These are phyloP conservation scores for Andrena camellia DNA, from an alignment of 2,888 invertebrate genomes.

Conservation along the genomic window DNA sequence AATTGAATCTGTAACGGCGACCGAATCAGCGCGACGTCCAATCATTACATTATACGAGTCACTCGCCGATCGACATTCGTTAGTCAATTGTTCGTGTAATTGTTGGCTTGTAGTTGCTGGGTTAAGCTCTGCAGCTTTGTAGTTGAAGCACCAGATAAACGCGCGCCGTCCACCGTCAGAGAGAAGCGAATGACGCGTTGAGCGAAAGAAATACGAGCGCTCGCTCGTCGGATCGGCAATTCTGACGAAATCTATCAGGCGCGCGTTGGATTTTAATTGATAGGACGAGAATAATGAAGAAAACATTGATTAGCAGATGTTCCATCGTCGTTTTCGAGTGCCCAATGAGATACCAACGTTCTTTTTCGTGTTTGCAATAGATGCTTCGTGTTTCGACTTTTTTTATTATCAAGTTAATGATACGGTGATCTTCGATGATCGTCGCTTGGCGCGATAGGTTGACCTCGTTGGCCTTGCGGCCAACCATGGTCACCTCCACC, in stretches of 20 bases:
- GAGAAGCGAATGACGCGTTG: conserved; percentile 24
- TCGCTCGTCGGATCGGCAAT: conserved; percentile 1
- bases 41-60: conserved; percentile 75
- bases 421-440: background rate
- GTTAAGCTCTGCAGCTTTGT: conserved; percentile 71
- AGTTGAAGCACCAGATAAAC: conserved; percentile 60
- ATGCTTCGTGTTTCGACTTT: background rate
- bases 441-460: conserved; percentile 2
- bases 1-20: conserved; percentile 73
- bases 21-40: conserved; percentile 70
- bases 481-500: background rate
- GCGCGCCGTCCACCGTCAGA: conserved; percentile 21
- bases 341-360: no score
- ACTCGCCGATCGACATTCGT: conserved; percentile 72
- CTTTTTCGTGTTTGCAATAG: background rate
- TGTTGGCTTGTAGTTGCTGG: conserved; percentile 67
- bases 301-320: no score
- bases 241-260: background rate
- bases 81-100: conserved; percentile 76
- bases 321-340: no score
- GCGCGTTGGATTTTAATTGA: background rate
- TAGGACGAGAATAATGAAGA: background rate
- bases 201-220: conserved; percentile 38
- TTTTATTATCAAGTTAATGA: background rate
- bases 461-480: background rate